Evolutionary conservation across 2,797 vertebrate species (phyloP).

Genomic region (Tarsius wallacei): DNA sequence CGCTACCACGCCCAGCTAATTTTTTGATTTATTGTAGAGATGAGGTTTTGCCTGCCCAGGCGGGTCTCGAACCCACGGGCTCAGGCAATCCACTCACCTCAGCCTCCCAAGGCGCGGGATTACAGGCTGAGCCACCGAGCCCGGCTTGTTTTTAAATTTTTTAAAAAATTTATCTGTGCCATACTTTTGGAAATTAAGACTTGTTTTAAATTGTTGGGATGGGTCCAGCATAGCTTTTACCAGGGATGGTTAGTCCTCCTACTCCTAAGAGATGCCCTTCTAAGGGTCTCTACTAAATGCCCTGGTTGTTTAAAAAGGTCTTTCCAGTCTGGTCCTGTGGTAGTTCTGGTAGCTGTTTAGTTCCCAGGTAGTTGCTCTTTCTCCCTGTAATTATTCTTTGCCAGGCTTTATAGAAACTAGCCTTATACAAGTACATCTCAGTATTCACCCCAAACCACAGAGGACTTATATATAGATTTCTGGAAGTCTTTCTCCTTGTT

Average conservation of each 20-base stretch:
- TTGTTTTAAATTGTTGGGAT: constrained; percentile 2
- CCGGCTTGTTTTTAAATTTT: too few species aligned
- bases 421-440: neutral
- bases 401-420: neutral
- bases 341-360: neutral
- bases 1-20: too few species aligned
- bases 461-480: neutral
- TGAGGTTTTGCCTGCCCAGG: too few species aligned
- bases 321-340: neutral
- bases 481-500: neutral
- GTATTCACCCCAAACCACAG: neutral
- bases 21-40: too few species aligned
- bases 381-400: neutral
- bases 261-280: neutral
- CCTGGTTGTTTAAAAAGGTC: neutral
- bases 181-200: neutral
- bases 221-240: neutral
- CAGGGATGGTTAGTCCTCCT: neutral
- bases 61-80: too few species aligned
- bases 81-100: too few species aligned
- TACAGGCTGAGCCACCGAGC: too few species aligned
- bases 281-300: neutral
- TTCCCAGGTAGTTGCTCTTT: neutral
- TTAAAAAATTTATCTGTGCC: neutral
- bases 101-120: too few species aligned